Evolutionary conservation across 2,888 invertebrate species (phyloP).

Genomic region (Drosophila quinaria): DNA sequence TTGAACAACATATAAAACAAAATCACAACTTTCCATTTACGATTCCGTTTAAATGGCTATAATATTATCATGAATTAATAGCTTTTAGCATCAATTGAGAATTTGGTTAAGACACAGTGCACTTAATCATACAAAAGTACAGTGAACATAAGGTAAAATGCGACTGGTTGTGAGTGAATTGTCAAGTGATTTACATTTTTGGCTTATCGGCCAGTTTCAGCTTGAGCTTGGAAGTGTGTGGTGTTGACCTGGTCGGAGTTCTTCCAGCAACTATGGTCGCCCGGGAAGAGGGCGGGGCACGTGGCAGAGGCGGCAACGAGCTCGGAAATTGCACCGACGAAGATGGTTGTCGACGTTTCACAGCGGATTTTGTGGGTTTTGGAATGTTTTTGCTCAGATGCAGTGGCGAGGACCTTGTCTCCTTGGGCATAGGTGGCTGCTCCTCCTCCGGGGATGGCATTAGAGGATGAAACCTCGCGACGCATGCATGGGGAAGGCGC

Average conservation of each 20-base stretch:
- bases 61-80: not conserved
- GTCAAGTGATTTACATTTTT: constrained; percentile 7
- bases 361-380: not conserved
- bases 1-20: too few species aligned
- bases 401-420: not conserved
- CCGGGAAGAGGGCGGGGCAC: constrained; percentile 42
- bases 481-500: constrained; percentile 28
- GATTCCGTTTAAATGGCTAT: too few species aligned
- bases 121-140: not conserved
- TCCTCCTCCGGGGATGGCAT: not conserved
- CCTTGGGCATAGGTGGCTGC: too few species aligned
- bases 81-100: not conserved
- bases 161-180: too few species aligned
- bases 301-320: constrained; percentile 10
- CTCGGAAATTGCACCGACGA: not conserved
- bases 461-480: not conserved
- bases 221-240: constrained; percentile 20
- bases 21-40: too few species aligned
- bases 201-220: constrained; percentile 26
- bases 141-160: not conserved
- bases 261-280: constrained; percentile 14
- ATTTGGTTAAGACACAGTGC: not conserved
- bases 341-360: not conserved
- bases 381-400: not conserved
- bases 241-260: not conserved